Conservation (phyloP, 64 coral and sea anemone genomes). For the Stichodactyla mertensii region DNA sequence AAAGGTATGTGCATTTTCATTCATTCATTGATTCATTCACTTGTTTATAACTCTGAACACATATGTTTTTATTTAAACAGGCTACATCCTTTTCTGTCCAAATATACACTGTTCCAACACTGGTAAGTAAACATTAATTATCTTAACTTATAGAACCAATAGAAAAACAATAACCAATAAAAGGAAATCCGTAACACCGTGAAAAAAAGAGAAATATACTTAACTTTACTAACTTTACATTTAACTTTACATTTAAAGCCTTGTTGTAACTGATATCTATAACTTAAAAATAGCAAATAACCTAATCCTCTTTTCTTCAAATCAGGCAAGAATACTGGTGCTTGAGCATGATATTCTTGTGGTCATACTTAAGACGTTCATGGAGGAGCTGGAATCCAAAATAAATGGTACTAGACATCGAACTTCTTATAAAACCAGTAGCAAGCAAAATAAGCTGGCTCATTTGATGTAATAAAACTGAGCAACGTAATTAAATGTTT, state of each 20-base stretch:
- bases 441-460: neutral
- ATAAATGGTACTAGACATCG: constrained; percentile 36
- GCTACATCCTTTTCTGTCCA: constrained; percentile 78
- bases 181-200: no score
- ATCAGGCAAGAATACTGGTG: constrained; percentile 71
- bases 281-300: no score
- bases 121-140: constrained; percentile 38
- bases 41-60: neutral
- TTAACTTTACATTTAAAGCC: no score
- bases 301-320: neutral
- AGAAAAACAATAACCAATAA: no score
- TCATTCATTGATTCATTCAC: neutral
- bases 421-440: neutral
- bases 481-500: no score
- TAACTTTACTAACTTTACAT: no score
- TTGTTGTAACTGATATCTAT: no score
- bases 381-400: constrained; percentile 51
- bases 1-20: no score
- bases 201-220: no score
- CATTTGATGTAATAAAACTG: no score
- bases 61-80: constrained; percentile 11
- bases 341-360: constrained; percentile 67
- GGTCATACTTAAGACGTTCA: constrained; percentile 68
- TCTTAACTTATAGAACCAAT: neutral
- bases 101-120: constrained; percentile 82